A percentile compares a stretch with the other conserved stretches of the same genome.
Evolutionary conservation across 2,113 vertebrate genomes (phyloP).

Genomic region (Heptranchias perlo): DNA sequence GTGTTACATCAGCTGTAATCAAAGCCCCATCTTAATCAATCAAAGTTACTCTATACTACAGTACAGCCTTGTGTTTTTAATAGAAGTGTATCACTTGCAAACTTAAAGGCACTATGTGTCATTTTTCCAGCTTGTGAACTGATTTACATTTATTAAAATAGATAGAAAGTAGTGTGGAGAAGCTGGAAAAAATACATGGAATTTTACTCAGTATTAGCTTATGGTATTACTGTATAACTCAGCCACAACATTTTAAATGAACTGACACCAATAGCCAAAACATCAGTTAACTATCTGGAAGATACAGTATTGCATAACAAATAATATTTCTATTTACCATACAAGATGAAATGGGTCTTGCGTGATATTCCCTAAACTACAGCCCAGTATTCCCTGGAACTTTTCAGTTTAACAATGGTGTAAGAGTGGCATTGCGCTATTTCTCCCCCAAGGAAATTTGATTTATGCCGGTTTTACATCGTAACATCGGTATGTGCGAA

Average conservation of each 20-base stretch:
- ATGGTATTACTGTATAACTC: neutral
- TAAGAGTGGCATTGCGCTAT: neutral
- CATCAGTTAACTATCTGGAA: neutral
- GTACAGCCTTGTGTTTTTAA: neutral
- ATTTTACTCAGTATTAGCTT: neutral
- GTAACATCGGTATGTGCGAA: neutral
- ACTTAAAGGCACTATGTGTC: neutral
- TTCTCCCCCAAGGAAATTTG: neutral
- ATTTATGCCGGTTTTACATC: no score
- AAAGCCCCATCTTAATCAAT: neutral
- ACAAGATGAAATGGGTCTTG: neutral
- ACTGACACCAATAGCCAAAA: neutral
- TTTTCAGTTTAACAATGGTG: neutral
- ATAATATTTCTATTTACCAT: neutral
- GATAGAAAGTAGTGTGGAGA: neutral
- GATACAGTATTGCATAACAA: neutral
- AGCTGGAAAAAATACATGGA: neutral
- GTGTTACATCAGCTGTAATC: neutral
- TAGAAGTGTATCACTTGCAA: conserved; percentile 6
- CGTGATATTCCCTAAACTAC: neutral
- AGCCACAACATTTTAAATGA: neutral
- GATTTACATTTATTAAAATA: neutral
- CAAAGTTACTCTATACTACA: neutral
- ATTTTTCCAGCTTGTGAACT: neutral
- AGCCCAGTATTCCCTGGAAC: neutral